phyloP scores from a whole-genome alignment of 2,113 vertebrate genomes.

The Burhinus bistriatus region DNA sequence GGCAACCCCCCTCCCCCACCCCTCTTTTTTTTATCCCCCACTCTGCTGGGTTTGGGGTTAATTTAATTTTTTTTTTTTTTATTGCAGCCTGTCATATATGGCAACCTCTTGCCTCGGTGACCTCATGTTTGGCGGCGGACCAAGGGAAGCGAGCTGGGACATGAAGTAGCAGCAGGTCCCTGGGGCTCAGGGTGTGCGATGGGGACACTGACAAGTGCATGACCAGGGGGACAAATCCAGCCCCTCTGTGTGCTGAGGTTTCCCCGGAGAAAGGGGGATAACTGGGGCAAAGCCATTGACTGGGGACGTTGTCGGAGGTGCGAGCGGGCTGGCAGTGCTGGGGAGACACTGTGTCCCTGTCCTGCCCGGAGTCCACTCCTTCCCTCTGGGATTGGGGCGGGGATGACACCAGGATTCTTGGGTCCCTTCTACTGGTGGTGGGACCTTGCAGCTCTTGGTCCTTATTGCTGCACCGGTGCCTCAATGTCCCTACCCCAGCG shows the following conservation, averaged over 20 bases:
- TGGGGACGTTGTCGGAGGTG: rapidly evolving
- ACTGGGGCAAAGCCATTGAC: rapidly evolving
- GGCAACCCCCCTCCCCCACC: too few species aligned
- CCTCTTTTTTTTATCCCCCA: too few species aligned
- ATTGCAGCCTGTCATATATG: conserved; percentile 42
- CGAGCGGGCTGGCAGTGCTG: rapidly evolving
- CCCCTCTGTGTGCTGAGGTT: not conserved
- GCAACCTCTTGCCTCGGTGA: conserved; percentile 53
- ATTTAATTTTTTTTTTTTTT: too few species aligned
- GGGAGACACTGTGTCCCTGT: rapidly evolving
- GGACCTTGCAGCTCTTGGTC: not conserved
- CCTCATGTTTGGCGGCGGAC: conserved; percentile 29
- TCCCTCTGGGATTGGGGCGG: rapidly evolving
- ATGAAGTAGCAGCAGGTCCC: not conserved
- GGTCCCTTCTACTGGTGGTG: not conserved
- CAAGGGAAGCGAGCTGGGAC: not conserved
- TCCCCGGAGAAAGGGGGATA: too few species aligned
- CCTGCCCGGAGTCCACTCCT: not conserved
- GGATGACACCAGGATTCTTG: not conserved
- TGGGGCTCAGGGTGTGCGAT: rapidly evolving
- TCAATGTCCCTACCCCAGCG: not conserved
- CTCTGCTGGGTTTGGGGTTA: not conserved
- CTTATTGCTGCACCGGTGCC: not conserved
- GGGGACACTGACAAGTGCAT: not conserved
- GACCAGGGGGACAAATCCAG: not conserved